A percentile compares a stretch with the other conserved stretches of the same genome.
Conservation (phyloP, 2,797 vertebrate species). For the Lacerta viridis region DNA sequence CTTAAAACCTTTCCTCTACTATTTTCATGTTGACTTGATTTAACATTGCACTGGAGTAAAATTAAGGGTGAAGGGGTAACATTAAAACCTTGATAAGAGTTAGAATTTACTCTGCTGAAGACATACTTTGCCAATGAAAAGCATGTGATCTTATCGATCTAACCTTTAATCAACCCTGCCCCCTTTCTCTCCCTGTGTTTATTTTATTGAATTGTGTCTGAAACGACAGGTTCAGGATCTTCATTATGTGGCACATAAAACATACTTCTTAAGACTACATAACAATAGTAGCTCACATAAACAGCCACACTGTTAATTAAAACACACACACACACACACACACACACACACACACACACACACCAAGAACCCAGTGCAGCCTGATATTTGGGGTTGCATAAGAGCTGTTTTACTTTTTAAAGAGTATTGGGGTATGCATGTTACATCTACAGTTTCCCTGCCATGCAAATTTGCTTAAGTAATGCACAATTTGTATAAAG, state of each 20-base stretch:
- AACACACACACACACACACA: no score
- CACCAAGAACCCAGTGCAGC: background rate
- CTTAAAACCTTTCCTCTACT: background rate
- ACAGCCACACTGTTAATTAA: background rate
- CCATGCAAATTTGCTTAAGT: background rate
- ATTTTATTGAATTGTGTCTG: slow-evolving; percentile 27
- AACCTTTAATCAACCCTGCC: slow-evolving; percentile 24
- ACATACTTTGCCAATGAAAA: slow-evolving; percentile 32
- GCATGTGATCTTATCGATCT: slow-evolving; percentile 38
- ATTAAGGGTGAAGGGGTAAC: background rate
- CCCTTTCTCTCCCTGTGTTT: slow-evolving; percentile 24
- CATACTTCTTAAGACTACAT: slow-evolving; percentile 31
- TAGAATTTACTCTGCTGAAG: background rate
- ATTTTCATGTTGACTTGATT: background rate
- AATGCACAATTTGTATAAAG: slow-evolving; percentile 33
- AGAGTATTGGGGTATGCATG: background rate
- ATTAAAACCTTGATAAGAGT: background rate
- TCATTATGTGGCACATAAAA: background rate
- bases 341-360: no score
- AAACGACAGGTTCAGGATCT: slow-evolving; percentile 28
- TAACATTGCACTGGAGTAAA: background rate
- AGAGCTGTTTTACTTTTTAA: background rate
- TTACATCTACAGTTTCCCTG: background rate
- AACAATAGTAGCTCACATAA: slow-evolving; percentile 23
- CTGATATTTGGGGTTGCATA: slow-evolving; percentile 11